Evolutionary conservation across 1,140 invertebrate genomes (phyloP).

Genomic region (Caenorhabditis briggsae): DNA sequence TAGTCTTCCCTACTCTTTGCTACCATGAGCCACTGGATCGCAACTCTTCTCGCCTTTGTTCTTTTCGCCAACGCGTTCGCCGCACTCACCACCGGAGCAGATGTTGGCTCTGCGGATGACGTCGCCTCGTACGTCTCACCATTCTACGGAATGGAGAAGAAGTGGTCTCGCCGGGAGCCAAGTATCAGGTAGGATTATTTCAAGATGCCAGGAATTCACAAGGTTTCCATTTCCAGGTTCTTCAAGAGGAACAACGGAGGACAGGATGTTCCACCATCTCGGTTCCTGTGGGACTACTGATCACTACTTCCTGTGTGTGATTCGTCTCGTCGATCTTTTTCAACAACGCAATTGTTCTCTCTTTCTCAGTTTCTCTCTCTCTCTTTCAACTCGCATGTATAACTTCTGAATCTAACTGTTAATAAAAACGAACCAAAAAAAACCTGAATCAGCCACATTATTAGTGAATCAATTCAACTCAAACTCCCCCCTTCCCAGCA

Average conservation of each 20-base stretch:
- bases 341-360: neutral
- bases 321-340: neutral
- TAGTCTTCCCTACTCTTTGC: conserved; percentile 30
- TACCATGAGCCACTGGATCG: conserved; percentile 51
- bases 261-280: conserved; percentile 13
- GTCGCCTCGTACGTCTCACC: conserved; percentile 21
- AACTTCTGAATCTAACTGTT: too few species aligned
- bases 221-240: neutral
- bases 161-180: conserved; percentile 45
- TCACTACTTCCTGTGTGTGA: neutral
- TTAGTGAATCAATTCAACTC: conserved; percentile 10
- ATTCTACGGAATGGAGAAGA: conserved; percentile 51
- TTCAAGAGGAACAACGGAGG: conserved; percentile 44
- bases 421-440: neutral
- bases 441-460: neutral
- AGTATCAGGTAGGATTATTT: conserved; percentile 8
- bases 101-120: conserved; percentile 22
- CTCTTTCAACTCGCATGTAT: neutral
- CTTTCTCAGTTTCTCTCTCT: neutral
- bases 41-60: conserved; percentile 45
- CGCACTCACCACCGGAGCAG: conserved; percentile 29
- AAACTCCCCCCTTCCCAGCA: neutral
- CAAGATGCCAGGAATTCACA: neutral
- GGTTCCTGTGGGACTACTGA: conserved; percentile 44
- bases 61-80: conserved; percentile 29